These are phyloP conservation scores for Pseudochirops cupreus DNA, from an alignment of 2,797 vertebrate genomes.

Conservation along the genomic window DNA sequence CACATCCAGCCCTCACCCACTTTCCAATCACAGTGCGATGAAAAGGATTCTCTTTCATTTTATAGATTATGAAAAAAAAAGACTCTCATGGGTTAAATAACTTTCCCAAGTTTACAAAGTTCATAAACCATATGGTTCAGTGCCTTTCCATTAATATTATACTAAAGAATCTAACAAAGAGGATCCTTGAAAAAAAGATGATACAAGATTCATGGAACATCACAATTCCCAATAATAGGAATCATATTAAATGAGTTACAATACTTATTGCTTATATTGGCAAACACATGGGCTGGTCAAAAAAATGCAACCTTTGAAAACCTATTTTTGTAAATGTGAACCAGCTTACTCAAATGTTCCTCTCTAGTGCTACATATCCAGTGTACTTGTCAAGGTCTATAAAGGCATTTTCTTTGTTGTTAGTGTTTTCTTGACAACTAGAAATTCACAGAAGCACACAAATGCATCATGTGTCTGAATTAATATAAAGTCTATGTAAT, in stretches of 20 bases:
- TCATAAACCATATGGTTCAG: not conserved
- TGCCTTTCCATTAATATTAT: not conserved
- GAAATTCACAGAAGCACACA: not conserved
- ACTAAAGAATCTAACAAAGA: not conserved
- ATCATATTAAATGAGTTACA: not conserved
- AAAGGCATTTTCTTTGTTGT: not conserved
- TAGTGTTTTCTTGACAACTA: not conserved
- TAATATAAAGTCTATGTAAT: not conserved
- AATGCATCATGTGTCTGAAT: not conserved
- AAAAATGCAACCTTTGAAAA: slow-evolving; percentile 15
- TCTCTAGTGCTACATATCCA: not conserved
- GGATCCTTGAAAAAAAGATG: not conserved
- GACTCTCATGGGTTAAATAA: not conserved
- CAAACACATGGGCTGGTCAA: not conserved
- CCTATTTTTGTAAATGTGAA: slow-evolving; percentile 29
- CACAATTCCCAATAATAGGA: not conserved
- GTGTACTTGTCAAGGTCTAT: fast-evolving
- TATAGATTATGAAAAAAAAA: not conserved
- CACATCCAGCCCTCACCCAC: not conserved
- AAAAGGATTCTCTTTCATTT: not conserved
- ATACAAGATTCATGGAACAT: not conserved
- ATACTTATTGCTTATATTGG: not conserved
- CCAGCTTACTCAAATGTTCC: not conserved
- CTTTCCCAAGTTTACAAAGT: not conserved
- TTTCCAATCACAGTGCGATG: not conserved